These are phyloP conservation scores for Micropoecilia bifurca DNA, from an alignment of 2,797 vertebrate genomes.

Conservation along the genomic window DNA sequence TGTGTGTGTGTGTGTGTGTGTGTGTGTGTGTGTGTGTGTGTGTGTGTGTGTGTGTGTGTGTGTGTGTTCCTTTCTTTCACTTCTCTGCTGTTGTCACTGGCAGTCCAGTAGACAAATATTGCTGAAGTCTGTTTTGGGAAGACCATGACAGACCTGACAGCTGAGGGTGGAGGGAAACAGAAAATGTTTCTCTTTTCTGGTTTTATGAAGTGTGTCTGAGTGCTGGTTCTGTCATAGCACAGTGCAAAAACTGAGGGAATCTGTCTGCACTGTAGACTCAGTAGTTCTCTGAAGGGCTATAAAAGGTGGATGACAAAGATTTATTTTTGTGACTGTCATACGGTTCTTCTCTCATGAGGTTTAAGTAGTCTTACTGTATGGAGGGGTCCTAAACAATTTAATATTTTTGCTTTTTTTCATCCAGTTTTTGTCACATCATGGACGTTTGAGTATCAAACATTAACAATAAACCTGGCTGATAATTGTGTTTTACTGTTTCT, in stretches of 20 bases:
- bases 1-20: slow-evolving; percentile 19
- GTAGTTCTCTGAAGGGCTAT: not conserved
- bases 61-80: slow-evolving; percentile 25
- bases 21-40: too few species aligned
- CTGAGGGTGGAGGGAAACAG: slow-evolving; percentile 17
- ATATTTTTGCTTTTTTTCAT: not conserved
- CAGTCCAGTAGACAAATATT: slow-evolving; percentile 41
- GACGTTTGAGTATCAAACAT: not conserved
- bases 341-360: not conserved
- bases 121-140: slow-evolving; percentile 41
- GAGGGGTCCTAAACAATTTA: not conserved
- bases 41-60: slow-evolving; percentile 6
- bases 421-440: not conserved
- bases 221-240: slow-evolving; percentile 17
- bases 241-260: slow-evolving; percentile 8
- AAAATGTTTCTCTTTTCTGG: slow-evolving; percentile 19
- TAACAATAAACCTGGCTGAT: not conserved
- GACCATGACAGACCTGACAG: slow-evolving; percentile 48
- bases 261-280: slow-evolving; percentile 14
- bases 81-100: slow-evolving; percentile 33
- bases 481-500: not conserved
- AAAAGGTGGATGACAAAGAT: slow-evolving; percentile 1
- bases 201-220: slow-evolving; percentile 28
- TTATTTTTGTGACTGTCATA: slow-evolving; percentile 1
- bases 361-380: not conserved